Evolutionary conservation across 2,797 vertebrate species (phyloP).

Genomic region (Trachops cirrhosus): DNA sequence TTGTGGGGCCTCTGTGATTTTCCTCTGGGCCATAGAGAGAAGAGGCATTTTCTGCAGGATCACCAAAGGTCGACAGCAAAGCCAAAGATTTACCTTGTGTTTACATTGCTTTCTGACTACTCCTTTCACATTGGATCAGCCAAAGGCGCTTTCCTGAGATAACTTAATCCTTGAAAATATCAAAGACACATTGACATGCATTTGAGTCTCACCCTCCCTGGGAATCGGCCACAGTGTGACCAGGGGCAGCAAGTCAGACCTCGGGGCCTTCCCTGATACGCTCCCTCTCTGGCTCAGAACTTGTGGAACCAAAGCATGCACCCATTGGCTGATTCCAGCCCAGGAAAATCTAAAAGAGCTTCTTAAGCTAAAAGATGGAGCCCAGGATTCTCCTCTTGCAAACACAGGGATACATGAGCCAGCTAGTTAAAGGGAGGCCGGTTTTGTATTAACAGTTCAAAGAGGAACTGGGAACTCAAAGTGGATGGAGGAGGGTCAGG

Average conservation of each 20-base stretch:
- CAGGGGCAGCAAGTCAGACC: background rate
- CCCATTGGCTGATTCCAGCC: background rate
- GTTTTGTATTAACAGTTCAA: background rate
- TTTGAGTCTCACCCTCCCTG: background rate
- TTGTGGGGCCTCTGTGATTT: background rate
- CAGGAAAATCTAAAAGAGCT: background rate
- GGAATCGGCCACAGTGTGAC: background rate
- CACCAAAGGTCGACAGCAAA: background rate
- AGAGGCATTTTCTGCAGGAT: background rate
- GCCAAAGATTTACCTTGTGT: background rate
- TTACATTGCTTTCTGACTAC: background rate
- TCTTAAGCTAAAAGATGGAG: background rate
- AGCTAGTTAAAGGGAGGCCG: background rate
- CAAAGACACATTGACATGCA: background rate
- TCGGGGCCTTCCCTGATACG: background rate
- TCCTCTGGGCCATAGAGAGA: background rate
- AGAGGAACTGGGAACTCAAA: background rate
- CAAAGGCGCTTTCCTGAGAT: background rate
- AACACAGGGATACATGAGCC: background rate
- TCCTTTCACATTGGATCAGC: background rate
- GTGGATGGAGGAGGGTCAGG: background rate
- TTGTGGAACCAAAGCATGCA: background rate
- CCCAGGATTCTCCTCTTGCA: background rate
- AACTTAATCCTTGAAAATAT: background rate
- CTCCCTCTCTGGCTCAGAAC: background rate